These are phyloP conservation scores for Trisateles emortualis DNA, from an alignment of 2,888 invertebrate species.

Conservation along the genomic window DNA sequence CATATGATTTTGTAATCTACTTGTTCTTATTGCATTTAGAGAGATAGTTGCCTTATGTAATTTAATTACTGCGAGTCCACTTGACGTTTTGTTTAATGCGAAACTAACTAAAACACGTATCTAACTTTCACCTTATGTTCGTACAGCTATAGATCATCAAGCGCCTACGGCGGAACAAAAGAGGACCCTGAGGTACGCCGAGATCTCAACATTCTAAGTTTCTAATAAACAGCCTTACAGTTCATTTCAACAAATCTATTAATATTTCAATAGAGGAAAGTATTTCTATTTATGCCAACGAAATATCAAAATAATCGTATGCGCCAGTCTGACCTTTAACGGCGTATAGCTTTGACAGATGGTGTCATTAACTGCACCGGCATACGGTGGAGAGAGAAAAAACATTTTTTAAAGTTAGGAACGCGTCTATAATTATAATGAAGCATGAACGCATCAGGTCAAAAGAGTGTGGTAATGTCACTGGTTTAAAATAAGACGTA, in stretches of 20 bases:
- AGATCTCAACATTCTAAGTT: slow-evolving; percentile 8
- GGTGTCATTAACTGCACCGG: slow-evolving; percentile 57
- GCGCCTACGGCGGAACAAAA: slow-evolving; percentile 31
- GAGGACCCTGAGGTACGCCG: slow-evolving; percentile 11
- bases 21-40: slow-evolving; percentile 27
- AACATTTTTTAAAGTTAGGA: slow-evolving; percentile 47
- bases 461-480: slow-evolving; percentile 66
- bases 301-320: slow-evolving; percentile 38
- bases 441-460: slow-evolving; percentile 63
- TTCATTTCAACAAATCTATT: slow-evolving; percentile 9
- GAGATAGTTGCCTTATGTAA: slow-evolving; percentile 28
- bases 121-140: slow-evolving; percentile 41
- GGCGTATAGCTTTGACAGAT: slow-evolving; percentile 56
- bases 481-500: slow-evolving; percentile 67
- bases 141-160: slow-evolving; percentile 34
- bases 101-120: slow-evolving; percentile 33
- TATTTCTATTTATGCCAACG: slow-evolving; percentile 24
- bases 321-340: slow-evolving; percentile 44
- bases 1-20: slow-evolving; percentile 22
- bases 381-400: slow-evolving; percentile 41
- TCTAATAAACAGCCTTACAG: slow-evolving; percentile 8
- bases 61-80: slow-evolving; percentile 28
- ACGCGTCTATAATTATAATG: slow-evolving; percentile 63
- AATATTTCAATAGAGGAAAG: slow-evolving; percentile 19
- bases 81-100: slow-evolving; percentile 38